Conservation (phyloP, 2,888 invertebrate genomes). For the Mylabris sibirica region DNA sequence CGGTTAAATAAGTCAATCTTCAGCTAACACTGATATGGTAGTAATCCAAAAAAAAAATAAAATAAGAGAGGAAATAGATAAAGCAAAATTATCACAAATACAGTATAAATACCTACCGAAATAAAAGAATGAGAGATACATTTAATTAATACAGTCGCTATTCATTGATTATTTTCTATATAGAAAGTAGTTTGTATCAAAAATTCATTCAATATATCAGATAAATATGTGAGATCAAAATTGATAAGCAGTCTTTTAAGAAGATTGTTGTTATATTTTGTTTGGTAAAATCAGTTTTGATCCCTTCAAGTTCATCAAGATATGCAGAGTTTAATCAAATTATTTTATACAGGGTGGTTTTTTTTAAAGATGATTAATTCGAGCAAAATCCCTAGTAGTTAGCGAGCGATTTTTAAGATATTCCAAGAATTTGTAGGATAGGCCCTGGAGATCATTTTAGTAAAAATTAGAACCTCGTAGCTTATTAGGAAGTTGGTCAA, state of each 20-base stretch:
- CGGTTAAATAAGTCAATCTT: slow-evolving; percentile 20
- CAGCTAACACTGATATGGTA: background rate
- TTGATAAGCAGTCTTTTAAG: slow-evolving; percentile 57
- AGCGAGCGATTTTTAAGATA: no score
- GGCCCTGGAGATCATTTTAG: no score
- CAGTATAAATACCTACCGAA: slow-evolving; percentile 11
- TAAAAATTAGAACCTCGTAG: no score
- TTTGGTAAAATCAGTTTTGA: slow-evolving; percentile 55
- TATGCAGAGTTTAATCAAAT: slow-evolving; percentile 45
- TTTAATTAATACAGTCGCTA: slow-evolving; percentile 15
- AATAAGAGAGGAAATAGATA: background rate
- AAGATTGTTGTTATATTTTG: slow-evolving; percentile 38
- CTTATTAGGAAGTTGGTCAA: no score
- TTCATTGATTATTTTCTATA: slow-evolving; percentile 25
- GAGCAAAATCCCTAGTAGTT: no score
- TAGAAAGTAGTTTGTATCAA: slow-evolving; percentile 34
- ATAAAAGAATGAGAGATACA: slow-evolving; percentile 25
- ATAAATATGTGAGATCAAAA: slow-evolving; percentile 54
- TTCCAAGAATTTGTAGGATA: no score
- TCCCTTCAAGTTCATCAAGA: slow-evolving; percentile 48
- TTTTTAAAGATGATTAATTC: no score
- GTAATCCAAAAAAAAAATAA: background rate
- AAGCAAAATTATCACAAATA: slow-evolving; percentile 8
- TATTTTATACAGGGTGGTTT: no score
- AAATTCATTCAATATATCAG: slow-evolving; percentile 43